These are phyloP conservation scores for Bubo scandiacus DNA, from an alignment of 2,113 vertebrate genomes.

Conservation along the genomic window DNA sequence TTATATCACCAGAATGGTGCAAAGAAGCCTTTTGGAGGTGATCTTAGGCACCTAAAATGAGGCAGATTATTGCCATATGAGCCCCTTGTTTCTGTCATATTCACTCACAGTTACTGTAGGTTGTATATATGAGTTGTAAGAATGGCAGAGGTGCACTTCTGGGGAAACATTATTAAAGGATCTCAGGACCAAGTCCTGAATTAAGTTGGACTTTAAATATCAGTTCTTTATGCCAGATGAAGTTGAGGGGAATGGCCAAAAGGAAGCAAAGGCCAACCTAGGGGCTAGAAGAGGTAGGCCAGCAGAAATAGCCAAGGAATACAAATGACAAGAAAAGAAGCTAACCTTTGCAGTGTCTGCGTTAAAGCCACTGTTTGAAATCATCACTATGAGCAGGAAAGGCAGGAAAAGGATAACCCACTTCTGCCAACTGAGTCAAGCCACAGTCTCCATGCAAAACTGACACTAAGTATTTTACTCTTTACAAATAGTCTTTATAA, in stretches of 20 bases:
- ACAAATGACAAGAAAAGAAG: background rate
- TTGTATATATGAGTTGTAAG: background rate
- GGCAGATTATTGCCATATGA: background rate
- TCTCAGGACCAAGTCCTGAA: background rate
- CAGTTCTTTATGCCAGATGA: background rate
- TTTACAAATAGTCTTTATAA: constrained; percentile 74
- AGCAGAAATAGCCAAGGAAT: background rate
- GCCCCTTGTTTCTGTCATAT: background rate
- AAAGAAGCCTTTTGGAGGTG: background rate
- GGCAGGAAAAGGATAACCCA: constrained; percentile 60
- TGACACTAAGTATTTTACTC: constrained; percentile 67
- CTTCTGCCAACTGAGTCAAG: constrained; percentile 43
- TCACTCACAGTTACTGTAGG: background rate
- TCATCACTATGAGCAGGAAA: constrained; percentile 5
- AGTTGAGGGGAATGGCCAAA: background rate
- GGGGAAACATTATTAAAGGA: background rate
- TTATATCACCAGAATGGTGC: background rate
- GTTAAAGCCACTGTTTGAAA: background rate
- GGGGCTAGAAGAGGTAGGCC: background rate
- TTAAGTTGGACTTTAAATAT: background rate
- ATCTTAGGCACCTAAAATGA: background rate
- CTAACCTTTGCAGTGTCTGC: background rate
- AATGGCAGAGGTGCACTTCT: background rate
- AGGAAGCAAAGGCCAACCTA: background rate
- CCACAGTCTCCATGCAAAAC: constrained; percentile 36